A percentile compares a stretch with the other conserved stretches of the same genome.
These are phyloP conservation scores for Sebastes matsubarae DNA, from an alignment of 2,797 vertebrate species.

Conservation along the genomic window DNA sequence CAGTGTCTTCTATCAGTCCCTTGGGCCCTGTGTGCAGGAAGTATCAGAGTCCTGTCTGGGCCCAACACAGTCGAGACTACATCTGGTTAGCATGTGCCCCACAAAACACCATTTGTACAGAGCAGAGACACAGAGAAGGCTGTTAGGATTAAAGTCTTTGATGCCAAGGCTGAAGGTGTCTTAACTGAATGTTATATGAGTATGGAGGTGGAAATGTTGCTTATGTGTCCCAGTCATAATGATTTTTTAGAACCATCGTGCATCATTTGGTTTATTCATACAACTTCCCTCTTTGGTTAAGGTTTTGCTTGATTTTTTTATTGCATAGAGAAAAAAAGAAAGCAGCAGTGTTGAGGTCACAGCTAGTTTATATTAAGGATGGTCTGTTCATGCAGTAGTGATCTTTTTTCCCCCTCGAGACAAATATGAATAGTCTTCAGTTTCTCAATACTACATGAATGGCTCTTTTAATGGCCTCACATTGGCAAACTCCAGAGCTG, in stretches of 20 bases:
- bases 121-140: background rate
- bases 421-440: conserved; percentile 46
- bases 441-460: conserved; percentile 54
- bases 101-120: background rate
- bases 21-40: conserved; percentile 42
- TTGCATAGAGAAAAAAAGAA: background rate
- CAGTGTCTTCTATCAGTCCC: conserved; percentile 54
- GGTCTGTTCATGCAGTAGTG: conserved; percentile 23
- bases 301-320: background rate
- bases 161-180: conserved; percentile 5
- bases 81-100: conserved; percentile 69
- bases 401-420: background rate
- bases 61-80: conserved; percentile 17
- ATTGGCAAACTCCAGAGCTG: conserved; percentile 48
- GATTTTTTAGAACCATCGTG: background rate
- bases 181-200: background rate
- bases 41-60: conserved; percentile 24
- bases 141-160: conserved; percentile 17
- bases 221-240: background rate
- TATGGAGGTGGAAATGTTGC: background rate
- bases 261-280: background rate
- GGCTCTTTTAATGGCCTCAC: conserved; percentile 51
- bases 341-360: conserved; percentile 5
- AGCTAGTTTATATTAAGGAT: conserved; percentile 15
- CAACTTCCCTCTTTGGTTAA: background rate